Conservation (phyloP, 2,113 vertebrate genomes). For the Ia io region DNA sequence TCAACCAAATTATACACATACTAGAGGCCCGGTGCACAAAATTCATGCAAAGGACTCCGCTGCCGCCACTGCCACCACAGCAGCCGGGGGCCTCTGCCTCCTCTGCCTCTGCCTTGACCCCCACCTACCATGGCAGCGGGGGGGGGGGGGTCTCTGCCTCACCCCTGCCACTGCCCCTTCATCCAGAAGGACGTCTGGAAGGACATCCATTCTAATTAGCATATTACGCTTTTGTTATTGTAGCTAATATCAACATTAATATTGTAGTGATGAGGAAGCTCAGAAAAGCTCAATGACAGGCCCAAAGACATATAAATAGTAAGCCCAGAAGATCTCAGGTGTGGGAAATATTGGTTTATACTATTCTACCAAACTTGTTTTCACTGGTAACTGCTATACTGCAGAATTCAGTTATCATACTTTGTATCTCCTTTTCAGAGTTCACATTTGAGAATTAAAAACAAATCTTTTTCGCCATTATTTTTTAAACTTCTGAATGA, state of each 20-base stretch:
- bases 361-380: neutral
- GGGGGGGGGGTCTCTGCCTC: no score
- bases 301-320: neutral
- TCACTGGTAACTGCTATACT: neutral
- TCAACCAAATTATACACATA: neutral
- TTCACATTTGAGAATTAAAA: conserved; percentile 28
- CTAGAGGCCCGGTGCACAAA: neutral
- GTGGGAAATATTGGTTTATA: neutral
- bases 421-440: conserved; percentile 42
- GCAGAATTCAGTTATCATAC: neutral
- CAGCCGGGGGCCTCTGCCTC: no score
- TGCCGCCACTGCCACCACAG: no score
- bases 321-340: neutral
- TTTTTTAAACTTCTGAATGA: conserved; percentile 26
- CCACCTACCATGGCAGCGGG: no score
- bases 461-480: conserved; percentile 18
- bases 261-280: neutral
- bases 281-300: neutral
- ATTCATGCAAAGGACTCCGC: no score
- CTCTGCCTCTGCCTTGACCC: no score
- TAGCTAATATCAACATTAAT: neutral
- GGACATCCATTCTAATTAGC: no score
- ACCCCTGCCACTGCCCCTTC: no score
- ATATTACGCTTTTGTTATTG: no score
- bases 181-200: no score